phyloP scores from a whole-genome alignment of 1,140 invertebrate genomes.

The Chlorops oryzae region DNA sequence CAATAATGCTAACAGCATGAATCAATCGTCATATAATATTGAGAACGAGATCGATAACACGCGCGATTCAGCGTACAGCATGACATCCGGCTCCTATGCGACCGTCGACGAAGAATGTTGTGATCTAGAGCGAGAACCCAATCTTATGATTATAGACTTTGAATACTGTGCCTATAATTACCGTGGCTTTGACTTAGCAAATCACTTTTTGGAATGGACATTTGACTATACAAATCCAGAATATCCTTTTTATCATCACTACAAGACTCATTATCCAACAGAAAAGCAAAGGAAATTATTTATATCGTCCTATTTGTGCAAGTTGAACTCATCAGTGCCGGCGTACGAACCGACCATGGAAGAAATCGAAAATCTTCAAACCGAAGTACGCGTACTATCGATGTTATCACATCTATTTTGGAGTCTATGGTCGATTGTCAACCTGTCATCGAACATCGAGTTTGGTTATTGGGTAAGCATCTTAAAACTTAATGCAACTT shows the following conservation, averaged over 20 bases:
- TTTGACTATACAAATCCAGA: slow-evolving; percentile 80
- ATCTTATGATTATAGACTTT: slow-evolving; percentile 80
- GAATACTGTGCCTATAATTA: slow-evolving; percentile 94
- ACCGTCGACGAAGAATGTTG: no score
- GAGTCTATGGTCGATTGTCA: slow-evolving; percentile 85
- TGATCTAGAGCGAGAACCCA: slow-evolving; percentile 52
- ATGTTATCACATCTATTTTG: slow-evolving; percentile 90
- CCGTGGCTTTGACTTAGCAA: slow-evolving; percentile 90
- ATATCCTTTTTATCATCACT: slow-evolving; percentile 71
- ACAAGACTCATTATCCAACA: slow-evolving; percentile 63
- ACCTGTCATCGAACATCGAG: slow-evolving; percentile 78
- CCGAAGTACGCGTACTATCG: slow-evolving; percentile 75
- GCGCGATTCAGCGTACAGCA: slow-evolving; percentile 29
- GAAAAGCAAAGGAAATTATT: slow-evolving; percentile 63
- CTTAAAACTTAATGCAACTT: background rate
- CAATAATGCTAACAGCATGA: no score
- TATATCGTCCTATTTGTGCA: slow-evolving; percentile 34
- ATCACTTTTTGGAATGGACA: slow-evolving; percentile 93
- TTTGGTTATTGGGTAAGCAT: slow-evolving; percentile 89
- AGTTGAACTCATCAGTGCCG: slow-evolving; percentile 24
- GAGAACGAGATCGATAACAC: slow-evolving; percentile 4
- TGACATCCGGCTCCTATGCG: slow-evolving; percentile 50
- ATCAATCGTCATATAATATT: background rate
- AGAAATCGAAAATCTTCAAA: slow-evolving; percentile 30
- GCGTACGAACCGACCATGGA: slow-evolving; percentile 27